Base-by-base conservation (phyloP, 2,113 vertebrate species). In the Emydura subglobosa region DNA sequence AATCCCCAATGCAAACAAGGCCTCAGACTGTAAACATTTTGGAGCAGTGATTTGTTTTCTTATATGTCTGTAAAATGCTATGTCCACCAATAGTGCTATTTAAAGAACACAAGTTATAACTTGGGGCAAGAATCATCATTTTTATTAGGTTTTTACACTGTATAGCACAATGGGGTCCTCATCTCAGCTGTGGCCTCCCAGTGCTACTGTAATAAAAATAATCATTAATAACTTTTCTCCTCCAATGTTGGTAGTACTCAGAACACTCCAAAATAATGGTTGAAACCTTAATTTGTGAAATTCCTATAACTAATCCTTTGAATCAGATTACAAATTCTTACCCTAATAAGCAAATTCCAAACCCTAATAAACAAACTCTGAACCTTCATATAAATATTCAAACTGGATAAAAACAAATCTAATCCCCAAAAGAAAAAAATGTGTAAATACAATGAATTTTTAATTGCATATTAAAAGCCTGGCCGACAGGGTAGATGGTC, bases 41-140 rank as follows among this genome's bases (percentile, higher is more conserved):
- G 0, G 51, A 50, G n/a, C 25, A 5, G 57, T 34, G 51, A 6
- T 39, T 47, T 76, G 2, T 44, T 25, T 3, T 11, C 3, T 50
- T 27, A 44, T 24, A 2, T 6, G 4, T 3, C 55, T 47, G 50
- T 42, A 2, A 51, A 34, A 34, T 0, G 0, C 42, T 8, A 55
- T 85, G 27, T 55, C 44, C 42, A 0, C 7, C 34, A 2, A 82
- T 80, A 61, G n/a, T 8, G 1, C 54, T 1, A 61, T 2, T 76
- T 54, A 1, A 47, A 47, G 74, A 1, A 5, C 72, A 47, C 5
- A 24, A 78, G 11, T 78, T 47, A 47, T 47, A 78, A 78, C 42
- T 47, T 47, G 24, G 42, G 42, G 42, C 22, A 27, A 42, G 42
- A 10, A 24, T 6, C 12, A 8, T 4, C 22, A 14, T 4, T 47